phyloP scores from a whole-genome alignment of 1,140 invertebrate genomes.

The Aplysia californica region DNA sequence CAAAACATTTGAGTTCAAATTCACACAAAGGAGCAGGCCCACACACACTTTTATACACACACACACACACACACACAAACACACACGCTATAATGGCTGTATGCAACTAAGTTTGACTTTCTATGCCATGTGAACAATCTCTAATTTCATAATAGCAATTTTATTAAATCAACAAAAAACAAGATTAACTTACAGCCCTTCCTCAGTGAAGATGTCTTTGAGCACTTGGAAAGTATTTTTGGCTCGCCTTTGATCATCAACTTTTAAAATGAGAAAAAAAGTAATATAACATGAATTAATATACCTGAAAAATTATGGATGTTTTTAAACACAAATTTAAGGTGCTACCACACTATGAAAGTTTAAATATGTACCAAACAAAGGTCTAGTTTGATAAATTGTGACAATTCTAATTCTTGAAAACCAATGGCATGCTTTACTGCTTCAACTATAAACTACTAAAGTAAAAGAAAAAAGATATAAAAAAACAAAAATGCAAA shows the following conservation, averaged over 20 bases:
- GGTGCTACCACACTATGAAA: not conserved
- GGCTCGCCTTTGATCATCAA: constrained; percentile 74
- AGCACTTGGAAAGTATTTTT: constrained; percentile 74
- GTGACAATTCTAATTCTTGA: not conserved
- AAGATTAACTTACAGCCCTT: constrained; percentile 78
- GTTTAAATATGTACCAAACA: no score
- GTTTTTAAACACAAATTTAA: not conserved
- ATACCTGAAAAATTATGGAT: no score
- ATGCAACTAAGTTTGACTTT: not conserved
- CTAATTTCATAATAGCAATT: no score
- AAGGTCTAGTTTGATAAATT: no score
- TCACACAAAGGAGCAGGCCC: not conserved
- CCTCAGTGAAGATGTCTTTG: constrained; percentile 74
- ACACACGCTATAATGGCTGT: not conserved
- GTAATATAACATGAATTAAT: constrained; percentile 29
- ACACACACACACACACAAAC: not conserved
- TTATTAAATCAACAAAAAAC: not conserved
- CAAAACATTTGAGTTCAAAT: not conserved
- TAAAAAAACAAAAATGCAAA: no score
- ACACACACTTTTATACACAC: not conserved
- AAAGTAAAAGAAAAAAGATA: no score
- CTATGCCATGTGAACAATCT: not conserved
- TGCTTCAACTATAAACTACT: no score
- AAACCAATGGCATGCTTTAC: no score
- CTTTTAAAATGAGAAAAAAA: no score